Evolutionary conservation across 35 echinoderm and acorn worm genomes (phyloP), one percentile per base, ranked within the genome.

Genomic region (Apostichopus parvimensis): DNA sequence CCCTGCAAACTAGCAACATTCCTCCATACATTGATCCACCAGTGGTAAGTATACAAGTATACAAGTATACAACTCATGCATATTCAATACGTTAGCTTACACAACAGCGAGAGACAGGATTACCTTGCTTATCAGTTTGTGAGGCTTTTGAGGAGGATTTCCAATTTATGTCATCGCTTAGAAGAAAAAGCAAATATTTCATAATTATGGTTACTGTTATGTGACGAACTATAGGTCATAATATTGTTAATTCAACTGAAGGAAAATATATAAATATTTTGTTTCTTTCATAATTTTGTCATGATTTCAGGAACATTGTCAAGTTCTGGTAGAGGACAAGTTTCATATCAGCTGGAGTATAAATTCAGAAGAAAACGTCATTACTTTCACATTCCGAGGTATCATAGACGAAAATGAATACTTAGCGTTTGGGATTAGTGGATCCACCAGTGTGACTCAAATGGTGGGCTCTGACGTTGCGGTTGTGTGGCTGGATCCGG

Each of bases 381-480:
- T 84, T 59, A 34, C 52, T 60, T 7, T 84, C 6, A 84, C 81
- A n/a, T 84, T 88, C 34, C 62, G 75, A 78, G 94, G 87, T 18
- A 65, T 64, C 53, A 77, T 95, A 1, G 81, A 87, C 9, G 57
- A 68, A 24, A 79, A 61, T 1, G 79, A 90, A n/a, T 98, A 98
- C 77, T 85, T 98, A 82, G 82, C 92, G n/a, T 98, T 98, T 86
- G 94, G 96, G 5, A 62, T 92, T 7, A 98, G 96, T 90, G 96
- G 96, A 2, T 93, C 92, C 0, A 82, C 90, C 23, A 66, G 59
- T 13, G 2, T 18, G 17, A 94, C 96, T 12, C 0, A 7, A 1
- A 98, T 98, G 96, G 5, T 92, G 21, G 90, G 89, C 21, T 90
- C 94, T 87, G 96, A 98, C 79, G 96, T 98, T 79, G 68, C 77